Percentiles rank a stretch among this genome's conserved stretches.
Conservation (phyloP, 2,113 vertebrate species). For the Phoxinus phoxinus region DNA sequence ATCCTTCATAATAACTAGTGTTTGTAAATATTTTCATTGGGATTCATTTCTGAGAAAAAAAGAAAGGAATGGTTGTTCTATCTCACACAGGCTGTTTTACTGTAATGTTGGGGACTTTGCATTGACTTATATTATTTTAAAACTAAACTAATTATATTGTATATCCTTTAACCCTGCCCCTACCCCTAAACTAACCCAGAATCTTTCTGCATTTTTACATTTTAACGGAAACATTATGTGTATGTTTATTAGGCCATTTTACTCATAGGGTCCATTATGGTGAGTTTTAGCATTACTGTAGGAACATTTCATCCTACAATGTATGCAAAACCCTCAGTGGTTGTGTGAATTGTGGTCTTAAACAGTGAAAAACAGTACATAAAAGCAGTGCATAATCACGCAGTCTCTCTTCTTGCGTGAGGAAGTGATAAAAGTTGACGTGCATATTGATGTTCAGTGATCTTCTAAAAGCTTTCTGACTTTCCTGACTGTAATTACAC, state of each 20-base stretch:
- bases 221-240: not conserved
- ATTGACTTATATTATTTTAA: not conserved
- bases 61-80: not conserved
- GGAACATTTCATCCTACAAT: not conserved
- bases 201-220: not conserved
- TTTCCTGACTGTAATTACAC: conserved; percentile 36
- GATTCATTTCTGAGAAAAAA: not conserved
- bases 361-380: not conserved
- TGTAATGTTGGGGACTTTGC: not conserved
- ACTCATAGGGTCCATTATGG: not conserved
- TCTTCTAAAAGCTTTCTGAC: conserved; percentile 37
- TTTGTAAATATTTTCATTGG: conserved; percentile 19
- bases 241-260: not conserved
- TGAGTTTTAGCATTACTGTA: not conserved
- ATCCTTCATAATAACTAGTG: conserved; percentile 4
- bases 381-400: conserved; percentile 6
- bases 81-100: not conserved
- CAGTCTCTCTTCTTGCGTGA: not conserved
- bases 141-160: not conserved
- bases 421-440: conserved; percentile 10
- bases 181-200: not conserved
- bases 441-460: conserved; percentile 25
- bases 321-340: not conserved
- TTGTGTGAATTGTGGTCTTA: not conserved
- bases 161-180: not conserved